These are phyloP conservation scores for Malaclemys terrapin DNA, from an alignment of 2,113 vertebrate genomes.

Conservation along the genomic window DNA sequence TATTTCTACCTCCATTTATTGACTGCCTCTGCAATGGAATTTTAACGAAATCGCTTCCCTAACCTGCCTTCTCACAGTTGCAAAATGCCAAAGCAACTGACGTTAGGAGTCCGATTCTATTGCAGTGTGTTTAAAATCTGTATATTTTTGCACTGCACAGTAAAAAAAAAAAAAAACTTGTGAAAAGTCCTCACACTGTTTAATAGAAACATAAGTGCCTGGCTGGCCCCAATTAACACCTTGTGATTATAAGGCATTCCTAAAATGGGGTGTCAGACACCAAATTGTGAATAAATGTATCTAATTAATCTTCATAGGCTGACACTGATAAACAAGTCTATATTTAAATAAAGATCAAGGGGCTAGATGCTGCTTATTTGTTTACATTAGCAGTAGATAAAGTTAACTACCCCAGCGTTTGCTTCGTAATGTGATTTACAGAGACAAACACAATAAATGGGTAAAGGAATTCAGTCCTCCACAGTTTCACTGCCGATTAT, in stretches of 20 bases:
- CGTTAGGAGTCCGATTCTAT: fast-evolving
- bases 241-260: constrained; percentile 94
- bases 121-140: neutral
- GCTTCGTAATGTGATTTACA: constrained; percentile 43
- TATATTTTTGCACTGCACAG: constrained; percentile 69
- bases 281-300: constrained; percentile 85
- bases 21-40: neutral
- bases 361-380: constrained; percentile 65
- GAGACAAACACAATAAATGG: neutral
- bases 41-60: neutral
- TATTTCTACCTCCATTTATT: neutral
- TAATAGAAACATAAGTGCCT: constrained; percentile 94
- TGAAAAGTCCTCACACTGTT: constrained; percentile 88
- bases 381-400: constrained; percentile 74
- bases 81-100: fast-evolving
- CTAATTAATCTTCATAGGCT: constrained; percentile 90
- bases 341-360: constrained; percentile 84
- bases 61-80: neutral
- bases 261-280: constrained; percentile 86
- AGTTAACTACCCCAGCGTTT: constrained; percentile 64
- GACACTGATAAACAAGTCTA: constrained; percentile 87
- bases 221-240: constrained; percentile 99
- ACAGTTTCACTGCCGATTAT: neutral
- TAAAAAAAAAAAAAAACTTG: constrained; percentile 55
- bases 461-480: neutral